A percentile compares a stretch with the other conserved stretches of the same genome.
phyloP scores from a whole-genome alignment of 1,140 invertebrate genomes.

The Heliconius melpomene region DNA sequence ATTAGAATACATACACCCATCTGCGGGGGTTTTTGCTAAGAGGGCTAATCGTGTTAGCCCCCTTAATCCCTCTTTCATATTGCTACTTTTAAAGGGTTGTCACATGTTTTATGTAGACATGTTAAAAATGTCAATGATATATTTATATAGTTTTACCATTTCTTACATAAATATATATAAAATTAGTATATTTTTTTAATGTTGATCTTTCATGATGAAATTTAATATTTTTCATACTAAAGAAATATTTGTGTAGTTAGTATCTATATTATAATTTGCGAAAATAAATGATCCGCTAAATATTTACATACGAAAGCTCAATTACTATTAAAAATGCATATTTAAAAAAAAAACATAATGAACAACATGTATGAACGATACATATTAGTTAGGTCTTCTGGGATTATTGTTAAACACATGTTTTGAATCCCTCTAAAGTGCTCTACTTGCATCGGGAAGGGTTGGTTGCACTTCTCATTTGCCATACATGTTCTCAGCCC shows the following conservation, averaged over 20 bases:
- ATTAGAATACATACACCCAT: conserved; percentile 78
- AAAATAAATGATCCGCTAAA: not conserved
- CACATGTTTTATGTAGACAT: conserved; percentile 33
- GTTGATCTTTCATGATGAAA: no score
- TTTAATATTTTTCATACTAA: no score
- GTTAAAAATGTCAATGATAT: not conserved
- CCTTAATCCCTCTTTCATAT: conserved; percentile 53
- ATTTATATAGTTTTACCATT: not conserved
- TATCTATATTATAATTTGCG: no score
- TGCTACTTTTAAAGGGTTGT: conserved; percentile 36
- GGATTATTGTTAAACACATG: conserved; percentile 72
- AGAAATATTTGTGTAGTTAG: no score
- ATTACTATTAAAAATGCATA: not conserved
- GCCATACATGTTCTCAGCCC: conserved; percentile 62
- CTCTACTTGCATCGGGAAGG: conserved; percentile 69
- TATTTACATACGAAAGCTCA: not conserved
- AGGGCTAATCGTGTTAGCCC: conserved; percentile 73
- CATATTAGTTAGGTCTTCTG: conserved; percentile 38
- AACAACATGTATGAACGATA: not conserved
- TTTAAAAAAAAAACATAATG: not conserved
- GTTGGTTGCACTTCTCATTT: conserved; percentile 64
- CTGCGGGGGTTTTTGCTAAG: conserved; percentile 73
- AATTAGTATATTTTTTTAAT: no score
- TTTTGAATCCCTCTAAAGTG: conserved; percentile 68
- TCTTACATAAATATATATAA: not conserved